phyloP scores from a whole-genome alignment of 2,888 invertebrate genomes.

The Eupithecia tripunctaria region DNA sequence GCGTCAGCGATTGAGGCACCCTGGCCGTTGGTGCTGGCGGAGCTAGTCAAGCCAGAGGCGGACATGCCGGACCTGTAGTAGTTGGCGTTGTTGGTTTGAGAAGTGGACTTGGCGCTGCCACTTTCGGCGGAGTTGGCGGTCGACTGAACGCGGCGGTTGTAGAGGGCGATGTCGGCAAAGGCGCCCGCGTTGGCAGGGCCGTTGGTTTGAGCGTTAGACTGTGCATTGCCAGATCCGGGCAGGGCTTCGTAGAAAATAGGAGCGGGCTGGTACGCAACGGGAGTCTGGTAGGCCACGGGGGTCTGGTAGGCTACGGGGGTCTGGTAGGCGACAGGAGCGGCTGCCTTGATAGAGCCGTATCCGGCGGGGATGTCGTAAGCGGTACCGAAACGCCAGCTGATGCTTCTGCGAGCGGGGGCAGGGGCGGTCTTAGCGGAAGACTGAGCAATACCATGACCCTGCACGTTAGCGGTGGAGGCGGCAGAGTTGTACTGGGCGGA shows the following conservation, averaged over 20 bases:
- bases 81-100: not conserved
- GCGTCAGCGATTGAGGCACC: not conserved
- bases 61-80: not conserved
- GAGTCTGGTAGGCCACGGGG: conserved; percentile 42
- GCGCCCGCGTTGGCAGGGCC: conserved; percentile 14
- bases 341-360: conserved; percentile 33
- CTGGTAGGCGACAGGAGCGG: conserved; percentile 27
- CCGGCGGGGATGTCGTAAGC: conserved; percentile 62
- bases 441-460: conserved; percentile 56
- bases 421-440: conserved; percentile 55
- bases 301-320: conserved; percentile 42
- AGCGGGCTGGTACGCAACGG: conserved; percentile 15
- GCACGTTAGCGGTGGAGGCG: conserved; percentile 63
- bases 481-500: conserved; percentile 56
- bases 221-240: conserved; percentile 36
- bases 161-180: conserved; percentile 56
- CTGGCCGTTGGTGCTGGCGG: conserved; percentile 10
- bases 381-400: conserved; percentile 75
- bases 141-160: conserved; percentile 27
- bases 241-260: conserved; percentile 12
- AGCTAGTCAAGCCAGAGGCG: not conserved
- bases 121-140: conserved; percentile 42
- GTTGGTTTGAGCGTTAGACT: conserved; percentile 17
- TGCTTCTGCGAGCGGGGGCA: conserved; percentile 51
- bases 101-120: conserved; percentile 36